A percentile compares a stretch with the other conserved stretches of the same genome.
phyloP scores from a whole-genome alignment of 2,113 vertebrate species.

The Coregonus clupeaformis region DNA sequence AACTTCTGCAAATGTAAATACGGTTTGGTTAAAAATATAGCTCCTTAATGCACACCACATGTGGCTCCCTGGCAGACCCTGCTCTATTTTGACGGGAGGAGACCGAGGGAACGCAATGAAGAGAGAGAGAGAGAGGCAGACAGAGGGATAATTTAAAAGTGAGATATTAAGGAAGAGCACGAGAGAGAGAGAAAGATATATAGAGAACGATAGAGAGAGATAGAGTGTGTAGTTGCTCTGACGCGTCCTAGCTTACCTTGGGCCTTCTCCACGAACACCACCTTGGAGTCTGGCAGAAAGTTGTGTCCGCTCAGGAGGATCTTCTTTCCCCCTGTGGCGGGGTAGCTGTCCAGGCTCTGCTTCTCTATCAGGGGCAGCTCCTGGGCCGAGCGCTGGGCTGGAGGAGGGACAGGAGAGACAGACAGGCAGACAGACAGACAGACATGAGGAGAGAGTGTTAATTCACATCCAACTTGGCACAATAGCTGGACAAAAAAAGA shows the following conservation, averaged over 20 bases:
- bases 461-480: too few relatives aligned
- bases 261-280: slow-evolving; percentile 96
- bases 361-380: slow-evolving; percentile 97
- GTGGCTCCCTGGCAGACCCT: slow-evolving; percentile 67
- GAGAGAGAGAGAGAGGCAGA: slow-evolving; percentile 16
- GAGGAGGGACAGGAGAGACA: slow-evolving; percentile 27
- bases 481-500: too few relatives aligned
- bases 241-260: slow-evolving; percentile 79
- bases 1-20: slow-evolving; percentile 82
- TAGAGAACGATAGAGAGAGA: background rate
- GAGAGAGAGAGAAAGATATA: slow-evolving; percentile 40
- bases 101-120: slow-evolving; percentile 43
- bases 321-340: slow-evolving; percentile 88
- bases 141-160: slow-evolving; percentile 1
- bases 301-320: slow-evolving; percentile 93
- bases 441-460: background rate
- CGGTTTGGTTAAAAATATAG: slow-evolving; percentile 82
- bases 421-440: slow-evolving; percentile 14
- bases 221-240: background rate
- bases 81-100: slow-evolving; percentile 76
- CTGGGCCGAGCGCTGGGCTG: slow-evolving; percentile 96
- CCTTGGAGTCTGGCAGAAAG: slow-evolving; percentile 95
- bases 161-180: slow-evolving; percentile 5
- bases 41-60: slow-evolving; percentile 78
- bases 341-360: slow-evolving; percentile 88